A percentile compares a stretch with the other conserved stretches of the same genome.
Evolutionary conservation across 2,113 vertebrate genomes (phyloP).

Genomic region (Neoarius graeffei): DNA sequence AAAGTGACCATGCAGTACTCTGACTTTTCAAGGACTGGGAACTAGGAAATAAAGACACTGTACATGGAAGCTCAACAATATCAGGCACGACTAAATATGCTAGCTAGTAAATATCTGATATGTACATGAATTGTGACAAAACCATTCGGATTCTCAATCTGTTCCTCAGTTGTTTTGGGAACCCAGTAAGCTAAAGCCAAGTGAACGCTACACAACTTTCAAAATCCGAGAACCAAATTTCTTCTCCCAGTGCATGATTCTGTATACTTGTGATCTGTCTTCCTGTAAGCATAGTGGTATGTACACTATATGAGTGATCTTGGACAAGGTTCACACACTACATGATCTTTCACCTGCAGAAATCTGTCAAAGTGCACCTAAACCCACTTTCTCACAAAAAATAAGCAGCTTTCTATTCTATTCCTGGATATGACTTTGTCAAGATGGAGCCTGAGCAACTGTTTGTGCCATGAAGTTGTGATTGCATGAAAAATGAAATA

Average conservation of each 20-base stretch:
- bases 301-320: neutral
- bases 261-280: no score
- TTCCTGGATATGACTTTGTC: neutral
- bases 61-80: neutral
- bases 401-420: neutral
- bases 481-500: no score
- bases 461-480: neutral
- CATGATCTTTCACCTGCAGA: neutral
- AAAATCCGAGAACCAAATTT: no score
- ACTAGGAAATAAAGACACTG: no score
- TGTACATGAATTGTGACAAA: neutral
- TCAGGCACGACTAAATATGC: neutral
- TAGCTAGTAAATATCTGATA: neutral
- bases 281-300: no score
- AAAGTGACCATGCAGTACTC: no score
- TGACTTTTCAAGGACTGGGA: no score
- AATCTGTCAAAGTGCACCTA: neutral
- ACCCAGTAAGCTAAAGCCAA: neutral
- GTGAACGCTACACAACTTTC: neutral
- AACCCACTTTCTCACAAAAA: neutral
- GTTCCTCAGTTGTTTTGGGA: neutral
- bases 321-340: neutral
- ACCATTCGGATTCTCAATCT: neutral
- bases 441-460: neutral
- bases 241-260: neutral